These are phyloP conservation scores for Vannuccia rotundouncinata DNA, from an alignment of 2,888 invertebrate species.

Conservation along the genomic window DNA sequence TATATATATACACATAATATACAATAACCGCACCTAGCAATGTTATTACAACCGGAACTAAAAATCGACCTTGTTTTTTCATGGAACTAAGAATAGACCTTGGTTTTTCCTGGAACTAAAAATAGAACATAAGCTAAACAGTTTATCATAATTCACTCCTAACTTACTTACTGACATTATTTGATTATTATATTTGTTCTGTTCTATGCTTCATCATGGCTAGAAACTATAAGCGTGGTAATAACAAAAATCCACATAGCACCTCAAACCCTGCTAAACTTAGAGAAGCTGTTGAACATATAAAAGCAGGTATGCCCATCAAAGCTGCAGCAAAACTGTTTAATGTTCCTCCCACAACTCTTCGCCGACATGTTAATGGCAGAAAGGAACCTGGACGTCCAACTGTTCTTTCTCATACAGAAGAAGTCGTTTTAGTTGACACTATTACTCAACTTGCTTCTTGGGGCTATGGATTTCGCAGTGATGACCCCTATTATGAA, in stretches of 20 bases:
- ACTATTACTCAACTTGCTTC: constrained; percentile 22
- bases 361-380: constrained; percentile 22
- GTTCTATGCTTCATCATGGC: constrained; percentile 15
- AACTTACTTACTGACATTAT: constrained; percentile 16
- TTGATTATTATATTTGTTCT: constrained; percentile 20
- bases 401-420: constrained; percentile 25
- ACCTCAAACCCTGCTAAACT: constrained; percentile 8
- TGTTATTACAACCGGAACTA: constrained; percentile 14
- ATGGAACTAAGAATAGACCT: background rate
- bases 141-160: constrained; percentile 12
- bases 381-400: constrained; percentile 29
- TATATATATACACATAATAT: constrained; percentile 21
- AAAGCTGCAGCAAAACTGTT: constrained; percentile 17
- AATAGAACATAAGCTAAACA: constrained; percentile 7
- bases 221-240: constrained; percentile 24
- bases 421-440: constrained; percentile 27
- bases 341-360: constrained; percentile 28
- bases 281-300: constrained; percentile 17
- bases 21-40: constrained; percentile 26
- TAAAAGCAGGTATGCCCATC: constrained; percentile 25
- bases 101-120: background rate
- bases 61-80: constrained; percentile 8
- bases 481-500: constrained; percentile 26
- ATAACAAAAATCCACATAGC: constrained; percentile 29
- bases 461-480: constrained; percentile 19